Conservation (phyloP, 2,888 invertebrate species). For the Ellobium chinense region DNA sequence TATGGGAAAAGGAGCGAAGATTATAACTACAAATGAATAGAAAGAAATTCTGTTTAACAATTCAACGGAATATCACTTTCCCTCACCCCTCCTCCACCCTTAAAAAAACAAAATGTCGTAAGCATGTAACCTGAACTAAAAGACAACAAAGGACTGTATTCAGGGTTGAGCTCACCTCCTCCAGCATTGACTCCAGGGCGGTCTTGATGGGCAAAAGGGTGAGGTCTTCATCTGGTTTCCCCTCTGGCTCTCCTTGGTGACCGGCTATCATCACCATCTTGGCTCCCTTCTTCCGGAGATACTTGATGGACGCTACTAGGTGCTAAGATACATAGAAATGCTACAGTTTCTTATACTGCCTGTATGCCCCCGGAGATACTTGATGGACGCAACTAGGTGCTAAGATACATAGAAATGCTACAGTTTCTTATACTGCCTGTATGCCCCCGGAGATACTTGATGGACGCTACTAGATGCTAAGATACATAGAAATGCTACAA, state of each 20-base stretch:
- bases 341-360: not conserved
- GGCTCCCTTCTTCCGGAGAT: constrained; percentile 13
- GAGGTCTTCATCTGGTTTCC: not conserved
- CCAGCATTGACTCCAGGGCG: not conserved
- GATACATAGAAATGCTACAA: no score
- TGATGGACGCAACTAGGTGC: not conserved
- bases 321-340: constrained; percentile 11
- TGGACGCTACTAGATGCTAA: no score
- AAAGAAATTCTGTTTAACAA: no score
- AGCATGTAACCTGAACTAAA: not conserved
- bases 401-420: no score
- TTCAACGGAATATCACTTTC: no score
- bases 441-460: no score
- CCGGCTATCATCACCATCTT: constrained; percentile 8
- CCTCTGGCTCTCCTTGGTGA: constrained; percentile 12
- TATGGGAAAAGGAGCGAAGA: no score
- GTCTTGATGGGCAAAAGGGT: not conserved
- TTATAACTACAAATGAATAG: no score
- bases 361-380: not conserved
- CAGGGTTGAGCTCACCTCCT: no score
- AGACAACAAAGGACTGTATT: no score
- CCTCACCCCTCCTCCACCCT: constrained; percentile 2
- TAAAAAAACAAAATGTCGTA: not conserved
- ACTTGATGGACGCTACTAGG: constrained; percentile 15
- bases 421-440: no score